phyloP scores from a whole-genome alignment of 2,888 invertebrate species.

The Polymixis lichenea region DNA sequence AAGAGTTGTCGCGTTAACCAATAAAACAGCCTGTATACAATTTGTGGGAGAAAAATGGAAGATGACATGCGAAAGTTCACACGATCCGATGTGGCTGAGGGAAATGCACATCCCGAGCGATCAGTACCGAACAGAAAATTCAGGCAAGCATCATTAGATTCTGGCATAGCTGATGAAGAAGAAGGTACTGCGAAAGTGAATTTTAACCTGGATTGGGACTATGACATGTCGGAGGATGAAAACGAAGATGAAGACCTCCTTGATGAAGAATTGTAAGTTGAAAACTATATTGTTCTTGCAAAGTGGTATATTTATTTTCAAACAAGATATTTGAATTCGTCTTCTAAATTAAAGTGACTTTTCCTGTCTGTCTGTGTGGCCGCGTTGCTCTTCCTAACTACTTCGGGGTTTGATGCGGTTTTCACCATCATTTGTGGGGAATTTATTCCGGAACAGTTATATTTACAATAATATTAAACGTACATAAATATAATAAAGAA shows the following conservation, averaged over 20 bases:
- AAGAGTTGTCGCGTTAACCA: conserved; percentile 41
- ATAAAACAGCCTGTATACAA: conserved; percentile 70
- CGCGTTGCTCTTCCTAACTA: background rate
- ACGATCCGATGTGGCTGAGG: conserved; percentile 67
- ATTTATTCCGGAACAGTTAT: background rate
- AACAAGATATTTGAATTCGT: background rate
- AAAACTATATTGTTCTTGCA: background rate
- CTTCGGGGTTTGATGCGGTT: background rate
- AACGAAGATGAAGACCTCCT: conserved; percentile 71
- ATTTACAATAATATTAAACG: background rate
- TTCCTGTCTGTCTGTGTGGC: background rate
- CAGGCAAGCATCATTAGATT: conserved; percentile 74
- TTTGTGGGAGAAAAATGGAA: conserved; percentile 68
- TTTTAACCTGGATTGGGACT: conserved; percentile 69
- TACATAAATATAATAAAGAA: background rate
- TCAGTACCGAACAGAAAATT: conserved; percentile 55
- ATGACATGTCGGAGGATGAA: conserved; percentile 76
- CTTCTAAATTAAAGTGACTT: no score
- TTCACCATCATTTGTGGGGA: background rate
- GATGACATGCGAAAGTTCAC: conserved; percentile 70
- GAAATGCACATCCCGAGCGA: conserved; percentile 58
- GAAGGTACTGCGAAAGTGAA: conserved; percentile 57
- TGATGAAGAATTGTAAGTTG: conserved; percentile 45
- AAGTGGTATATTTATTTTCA: background rate
- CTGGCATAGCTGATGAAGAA: conserved; percentile 75